phyloP scores from a whole-genome alignment of 2,113 vertebrate species.

The Sinocyclocheilus anophthalmus region DNA sequence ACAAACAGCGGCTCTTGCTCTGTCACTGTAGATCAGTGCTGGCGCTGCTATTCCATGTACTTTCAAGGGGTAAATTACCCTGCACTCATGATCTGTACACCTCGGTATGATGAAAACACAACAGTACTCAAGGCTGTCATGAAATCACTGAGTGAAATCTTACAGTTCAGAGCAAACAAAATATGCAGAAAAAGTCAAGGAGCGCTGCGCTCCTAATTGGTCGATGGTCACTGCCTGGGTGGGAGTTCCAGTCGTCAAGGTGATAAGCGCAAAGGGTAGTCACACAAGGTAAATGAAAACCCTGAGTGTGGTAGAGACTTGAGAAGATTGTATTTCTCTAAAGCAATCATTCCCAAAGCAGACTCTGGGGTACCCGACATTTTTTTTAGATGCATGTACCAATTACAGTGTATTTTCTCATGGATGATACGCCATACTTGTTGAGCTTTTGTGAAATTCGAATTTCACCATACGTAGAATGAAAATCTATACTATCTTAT shows the following conservation, averaged over 20 bases:
- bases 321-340: not conserved
- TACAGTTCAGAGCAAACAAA: conserved; percentile 33
- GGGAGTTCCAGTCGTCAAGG: conserved; percentile 5
- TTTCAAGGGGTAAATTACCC: conserved; percentile 43
- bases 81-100: conserved; percentile 22
- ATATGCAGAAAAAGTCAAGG: conserved; percentile 24
- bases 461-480: not conserved
- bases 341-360: not conserved
- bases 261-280: not conserved
- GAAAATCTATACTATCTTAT: not conserved
- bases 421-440: not conserved
- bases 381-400: too few species aligned
- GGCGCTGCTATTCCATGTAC: conserved; percentile 16
- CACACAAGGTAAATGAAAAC: not conserved
- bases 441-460: not conserved
- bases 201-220: conserved; percentile 53
- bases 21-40: conserved; percentile 46
- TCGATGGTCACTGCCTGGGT: conserved; percentile 11
- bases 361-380: not conserved
- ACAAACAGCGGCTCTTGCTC: conserved; percentile 45
- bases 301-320: not conserved
- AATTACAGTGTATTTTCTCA: not conserved
- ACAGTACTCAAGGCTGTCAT: conserved; percentile 45
- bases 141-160: conserved; percentile 37
- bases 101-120: conserved; percentile 43